Conservation (phyloP, 1,140 invertebrate genomes). For the Arion vulgaris region DNA sequence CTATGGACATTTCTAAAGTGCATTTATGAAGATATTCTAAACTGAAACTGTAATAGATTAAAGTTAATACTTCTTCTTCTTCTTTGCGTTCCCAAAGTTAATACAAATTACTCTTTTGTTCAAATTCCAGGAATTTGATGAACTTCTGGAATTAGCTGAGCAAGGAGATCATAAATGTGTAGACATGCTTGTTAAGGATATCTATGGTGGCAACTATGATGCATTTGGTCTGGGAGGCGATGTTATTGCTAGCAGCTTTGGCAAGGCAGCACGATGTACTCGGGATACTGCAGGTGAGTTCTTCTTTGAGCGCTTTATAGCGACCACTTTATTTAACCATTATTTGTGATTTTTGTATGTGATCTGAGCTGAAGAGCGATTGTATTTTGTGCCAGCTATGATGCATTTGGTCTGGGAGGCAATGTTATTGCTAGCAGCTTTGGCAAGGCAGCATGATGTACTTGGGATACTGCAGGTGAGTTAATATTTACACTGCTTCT, state of each 20-base stretch:
- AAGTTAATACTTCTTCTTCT: no score
- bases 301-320: no score
- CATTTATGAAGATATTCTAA: no score
- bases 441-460: slow-evolving; percentile 77
- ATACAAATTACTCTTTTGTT: no score
- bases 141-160: slow-evolving; percentile 81
- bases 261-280: slow-evolving; percentile 76
- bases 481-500: no score
- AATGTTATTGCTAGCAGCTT: slow-evolving; percentile 86
- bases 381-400: no score
- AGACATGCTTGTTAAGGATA: slow-evolving; percentile 85
- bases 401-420: slow-evolving; percentile 77
- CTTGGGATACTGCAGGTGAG: slow-evolving; percentile 4
- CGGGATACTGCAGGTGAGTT: neutral
- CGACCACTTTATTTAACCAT: no score
- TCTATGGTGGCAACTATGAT: slow-evolving; percentile 80
- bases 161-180: slow-evolving; percentile 82
- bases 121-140: slow-evolving; percentile 80
- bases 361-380: no score
- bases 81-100: no score
- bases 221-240: slow-evolving; percentile 79
- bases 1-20: no score
- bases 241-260: slow-evolving; percentile 85
- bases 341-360: no score
- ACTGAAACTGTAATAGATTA: no score